Evolutionary conservation across 2,888 invertebrate genomes (phyloP).

Genomic region (Argynnis bischoffii): DNA sequence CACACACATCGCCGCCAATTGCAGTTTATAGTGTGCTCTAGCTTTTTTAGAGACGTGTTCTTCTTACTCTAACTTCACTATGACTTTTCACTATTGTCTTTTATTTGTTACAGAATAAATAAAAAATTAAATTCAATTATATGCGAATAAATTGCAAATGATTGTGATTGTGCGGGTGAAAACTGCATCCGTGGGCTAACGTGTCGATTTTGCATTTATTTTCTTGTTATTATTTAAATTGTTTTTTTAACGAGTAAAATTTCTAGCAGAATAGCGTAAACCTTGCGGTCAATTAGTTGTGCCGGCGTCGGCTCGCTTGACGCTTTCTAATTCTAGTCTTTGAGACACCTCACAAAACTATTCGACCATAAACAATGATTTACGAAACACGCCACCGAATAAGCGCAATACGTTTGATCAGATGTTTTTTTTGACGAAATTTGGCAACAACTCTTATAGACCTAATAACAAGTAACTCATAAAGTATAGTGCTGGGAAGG

Average conservation of each 20-base stretch:
- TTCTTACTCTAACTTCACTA: constrained; percentile 9
- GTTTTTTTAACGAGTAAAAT: constrained; percentile 50
- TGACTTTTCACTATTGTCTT: constrained; percentile 6
- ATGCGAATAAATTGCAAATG: constrained; percentile 28
- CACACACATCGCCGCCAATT: constrained; percentile 56
- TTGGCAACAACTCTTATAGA: constrained; percentile 45
- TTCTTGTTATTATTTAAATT: constrained; percentile 38
- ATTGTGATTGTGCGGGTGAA: constrained; percentile 28
- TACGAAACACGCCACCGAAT: constrained; percentile 66
- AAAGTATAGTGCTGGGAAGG: constrained; percentile 20
- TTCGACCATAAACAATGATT: constrained; percentile 78
- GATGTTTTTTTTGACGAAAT: constrained; percentile 56
- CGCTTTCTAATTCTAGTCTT: constrained; percentile 78
- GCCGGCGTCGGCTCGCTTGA: constrained; percentile 63
- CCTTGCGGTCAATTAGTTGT: constrained; percentile 78
- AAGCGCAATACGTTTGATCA: constrained; percentile 61
- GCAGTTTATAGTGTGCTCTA: constrained; percentile 22
- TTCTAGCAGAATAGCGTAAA: constrained; percentile 70
- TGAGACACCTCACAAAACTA: constrained; percentile 70
- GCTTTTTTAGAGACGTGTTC: constrained; percentile 18
- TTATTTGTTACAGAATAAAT: constrained; percentile 22
- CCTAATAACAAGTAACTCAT: constrained; percentile 23
- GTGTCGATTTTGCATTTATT: constrained; percentile 27
- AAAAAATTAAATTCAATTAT: constrained; percentile 42
- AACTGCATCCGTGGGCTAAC: constrained; percentile 24